Conservation (phyloP, 2,888 invertebrate species). For the Stenodera caucasica region DNA sequence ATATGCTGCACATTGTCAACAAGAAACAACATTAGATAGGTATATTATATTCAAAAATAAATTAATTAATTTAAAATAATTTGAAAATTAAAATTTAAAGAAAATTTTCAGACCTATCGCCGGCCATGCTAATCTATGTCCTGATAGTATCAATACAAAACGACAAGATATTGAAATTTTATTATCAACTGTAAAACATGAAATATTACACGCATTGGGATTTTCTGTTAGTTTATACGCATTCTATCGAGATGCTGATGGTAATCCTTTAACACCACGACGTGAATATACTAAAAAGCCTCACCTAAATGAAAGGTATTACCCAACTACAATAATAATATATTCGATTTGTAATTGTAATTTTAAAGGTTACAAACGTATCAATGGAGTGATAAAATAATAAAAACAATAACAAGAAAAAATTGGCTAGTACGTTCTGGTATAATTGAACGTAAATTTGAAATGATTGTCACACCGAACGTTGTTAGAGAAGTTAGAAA, state of each 20-base stretch:
- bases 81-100: constrained; percentile 3
- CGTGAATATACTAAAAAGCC: constrained; percentile 87
- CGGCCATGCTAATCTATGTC: constrained; percentile 98
- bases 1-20: constrained; percentile 98
- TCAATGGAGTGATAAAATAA: constrained; percentile 91
- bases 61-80: background rate
- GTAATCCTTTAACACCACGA: constrained; percentile 81
- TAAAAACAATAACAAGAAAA: constrained; percentile 68
- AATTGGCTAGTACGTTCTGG: constrained; percentile 51
- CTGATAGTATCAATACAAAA: constrained; percentile 88
- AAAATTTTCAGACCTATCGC: constrained; percentile 81
- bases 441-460: constrained; percentile 50
- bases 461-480: constrained; percentile 73
- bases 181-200: constrained; percentile 96
- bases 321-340: constrained; percentile 3
- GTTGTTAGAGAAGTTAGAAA: constrained; percentile 84
- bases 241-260: constrained; percentile 90
- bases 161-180: constrained; percentile 88
- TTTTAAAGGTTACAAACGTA: constrained; percentile 74
- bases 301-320: constrained; percentile 80
- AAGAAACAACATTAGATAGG: constrained; percentile 85
- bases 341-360: background rate
- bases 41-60: constrained; percentile 25
- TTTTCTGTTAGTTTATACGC: constrained; percentile 97
- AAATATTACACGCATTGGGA: constrained; percentile 96